A percentile compares a stretch with the other conserved stretches of the same genome.
Conservation (phyloP, 2,888 invertebrate species). For the Pyrrhia umbra region DNA sequence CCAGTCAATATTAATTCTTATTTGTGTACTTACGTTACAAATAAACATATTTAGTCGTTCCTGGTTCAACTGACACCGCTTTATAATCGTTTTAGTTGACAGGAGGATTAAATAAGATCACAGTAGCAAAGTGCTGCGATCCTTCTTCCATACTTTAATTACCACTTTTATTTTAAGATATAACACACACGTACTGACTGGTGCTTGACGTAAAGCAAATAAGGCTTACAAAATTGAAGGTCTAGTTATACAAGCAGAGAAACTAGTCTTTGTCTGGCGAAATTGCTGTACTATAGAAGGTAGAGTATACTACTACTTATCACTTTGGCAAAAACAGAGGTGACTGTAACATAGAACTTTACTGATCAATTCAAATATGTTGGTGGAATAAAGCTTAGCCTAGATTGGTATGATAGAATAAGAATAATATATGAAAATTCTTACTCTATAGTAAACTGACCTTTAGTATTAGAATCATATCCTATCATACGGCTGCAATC, state of each 20-base stretch:
- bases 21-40: conserved; percentile 16
- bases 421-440: neutral
- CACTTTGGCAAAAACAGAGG: too few species aligned
- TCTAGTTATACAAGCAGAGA: too few species aligned
- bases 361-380: too few species aligned
- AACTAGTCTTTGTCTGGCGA: too few species aligned
- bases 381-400: too few species aligned
- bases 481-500: conserved; percentile 54
- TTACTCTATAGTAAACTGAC: conserved; percentile 13
- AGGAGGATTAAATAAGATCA: neutral
- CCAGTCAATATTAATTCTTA: conserved; percentile 39
- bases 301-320: too few species aligned
- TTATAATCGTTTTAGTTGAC: conserved; percentile 34
- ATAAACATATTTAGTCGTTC: conserved; percentile 7
- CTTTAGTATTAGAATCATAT: conserved; percentile 50
- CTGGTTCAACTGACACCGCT: conserved; percentile 27
- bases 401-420: neutral
- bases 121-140: neutral
- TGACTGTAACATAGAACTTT: too few species aligned
- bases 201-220: too few species aligned
- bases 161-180: conserved; percentile 1
- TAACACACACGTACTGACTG: too few species aligned
- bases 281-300: too few species aligned
- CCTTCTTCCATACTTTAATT: neutral
- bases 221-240: too few species aligned